phyloP scores from a whole-genome alignment of 2,888 invertebrate genomes.

The Cerceris ruficornis region DNA sequence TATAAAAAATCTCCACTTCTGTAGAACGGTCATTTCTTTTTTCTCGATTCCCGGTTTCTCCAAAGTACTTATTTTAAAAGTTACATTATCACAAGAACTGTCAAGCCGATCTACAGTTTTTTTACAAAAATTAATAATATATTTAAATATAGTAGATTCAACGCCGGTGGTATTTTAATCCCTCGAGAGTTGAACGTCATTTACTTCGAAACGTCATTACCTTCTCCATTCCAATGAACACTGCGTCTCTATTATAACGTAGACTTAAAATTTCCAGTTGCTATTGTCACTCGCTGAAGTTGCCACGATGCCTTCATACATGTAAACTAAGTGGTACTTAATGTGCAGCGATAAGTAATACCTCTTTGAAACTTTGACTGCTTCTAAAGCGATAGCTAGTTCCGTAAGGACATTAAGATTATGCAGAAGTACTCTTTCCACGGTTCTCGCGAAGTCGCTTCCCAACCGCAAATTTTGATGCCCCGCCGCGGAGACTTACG shows the following conservation, averaged over 20 bases:
- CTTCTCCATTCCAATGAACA: too few species aligned
- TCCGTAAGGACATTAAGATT: slow-evolving; percentile 29
- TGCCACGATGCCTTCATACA: background rate
- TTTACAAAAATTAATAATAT: too few species aligned
- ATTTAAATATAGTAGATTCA: too few species aligned
- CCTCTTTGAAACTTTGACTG: slow-evolving; percentile 30
- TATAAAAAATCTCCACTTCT: too few species aligned
- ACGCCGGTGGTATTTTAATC: too few species aligned
- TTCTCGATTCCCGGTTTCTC: too few species aligned
- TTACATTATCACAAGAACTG: too few species aligned
- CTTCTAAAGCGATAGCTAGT: slow-evolving; percentile 21
- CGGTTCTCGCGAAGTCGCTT: slow-evolving; percentile 16
- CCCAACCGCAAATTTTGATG: slow-evolving; percentile 25
- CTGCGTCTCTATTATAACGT: background rate
- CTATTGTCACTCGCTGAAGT: slow-evolving; percentile 1
- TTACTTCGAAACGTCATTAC: too few species aligned
- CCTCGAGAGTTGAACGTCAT: too few species aligned
- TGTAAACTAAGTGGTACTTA: slow-evolving; percentile 18
- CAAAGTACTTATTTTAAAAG: too few species aligned
- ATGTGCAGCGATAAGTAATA: slow-evolving; percentile 33
- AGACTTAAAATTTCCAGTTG: slow-evolving; percentile 1
- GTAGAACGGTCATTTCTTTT: too few species aligned
- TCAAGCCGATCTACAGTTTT: too few species aligned
- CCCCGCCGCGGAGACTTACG: background rate
- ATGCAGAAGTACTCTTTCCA: slow-evolving; percentile 17